Conservation (phyloP, 2,113 vertebrate species). For the Oxyura jamaicensis region DNA sequence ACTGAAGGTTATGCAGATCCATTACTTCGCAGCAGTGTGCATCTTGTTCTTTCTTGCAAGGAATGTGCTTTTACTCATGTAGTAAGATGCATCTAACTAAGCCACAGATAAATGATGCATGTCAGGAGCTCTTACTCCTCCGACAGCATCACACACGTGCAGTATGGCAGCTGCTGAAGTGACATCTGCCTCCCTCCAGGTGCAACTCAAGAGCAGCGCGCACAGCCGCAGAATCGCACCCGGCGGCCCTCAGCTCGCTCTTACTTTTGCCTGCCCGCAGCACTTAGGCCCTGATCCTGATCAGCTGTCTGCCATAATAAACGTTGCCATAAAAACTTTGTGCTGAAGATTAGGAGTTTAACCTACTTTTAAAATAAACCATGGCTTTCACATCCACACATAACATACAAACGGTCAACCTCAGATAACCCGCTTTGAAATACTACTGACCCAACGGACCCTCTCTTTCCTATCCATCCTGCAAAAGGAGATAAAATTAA, state of each 20-base stretch:
- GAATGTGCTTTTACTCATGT: not conserved
- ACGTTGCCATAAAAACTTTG: not conserved
- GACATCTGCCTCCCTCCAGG: too few relatives aligned
- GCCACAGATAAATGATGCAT: not conserved
- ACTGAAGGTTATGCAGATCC: not conserved
- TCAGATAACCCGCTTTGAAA: not conserved
- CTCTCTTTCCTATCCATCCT: not conserved
- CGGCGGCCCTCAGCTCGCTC: not conserved
- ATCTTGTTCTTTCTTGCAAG: not conserved
- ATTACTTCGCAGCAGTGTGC: not conserved
- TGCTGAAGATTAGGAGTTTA: not conserved
- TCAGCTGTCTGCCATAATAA: not conserved
- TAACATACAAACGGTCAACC: not conserved
- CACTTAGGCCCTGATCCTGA: not conserved
- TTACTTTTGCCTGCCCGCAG: not conserved
- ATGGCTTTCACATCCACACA: not conserved
- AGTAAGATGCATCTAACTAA: not conserved
- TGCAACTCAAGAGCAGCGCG: not conserved
- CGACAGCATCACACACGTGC: not conserved
- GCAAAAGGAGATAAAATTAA: slow-evolving; percentile 6
- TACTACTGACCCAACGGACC: not conserved
- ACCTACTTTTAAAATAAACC: not conserved
- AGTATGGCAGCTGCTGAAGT: not conserved
- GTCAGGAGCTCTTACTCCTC: not conserved
- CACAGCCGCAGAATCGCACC: not conserved